These are phyloP conservation scores for Brachyalestes nurse DNA, from an alignment of 2,797 vertebrate genomes.

Conservation along the genomic window DNA sequence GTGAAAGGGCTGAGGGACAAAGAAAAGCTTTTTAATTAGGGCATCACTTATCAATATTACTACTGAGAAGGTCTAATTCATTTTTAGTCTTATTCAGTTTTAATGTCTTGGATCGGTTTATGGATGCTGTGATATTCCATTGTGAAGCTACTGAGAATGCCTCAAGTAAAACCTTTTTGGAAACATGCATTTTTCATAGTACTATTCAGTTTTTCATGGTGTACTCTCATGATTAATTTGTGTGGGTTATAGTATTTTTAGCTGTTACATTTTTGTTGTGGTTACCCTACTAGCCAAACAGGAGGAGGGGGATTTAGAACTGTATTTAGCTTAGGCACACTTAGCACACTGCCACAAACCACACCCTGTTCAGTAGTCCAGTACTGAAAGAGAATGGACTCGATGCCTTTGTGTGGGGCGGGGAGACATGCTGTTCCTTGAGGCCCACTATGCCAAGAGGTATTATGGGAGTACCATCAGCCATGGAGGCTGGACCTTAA, in stretches of 20 bases:
- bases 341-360: background rate
- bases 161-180: background rate
- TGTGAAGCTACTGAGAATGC: background rate
- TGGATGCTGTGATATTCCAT: background rate
- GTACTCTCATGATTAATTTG: background rate
- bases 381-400: constrained; percentile 8
- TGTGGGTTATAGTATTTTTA: background rate
- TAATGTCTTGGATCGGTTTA: background rate
- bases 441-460: constrained; percentile 36
- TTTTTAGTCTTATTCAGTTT: background rate
- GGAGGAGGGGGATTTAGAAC: background rate
- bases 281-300: background rate
- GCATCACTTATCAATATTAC: background rate
- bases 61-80: background rate
- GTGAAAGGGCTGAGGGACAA: constrained; percentile 80
- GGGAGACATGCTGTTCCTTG: constrained; percentile 72
- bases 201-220: background rate
- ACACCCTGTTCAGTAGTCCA: constrained; percentile 9
- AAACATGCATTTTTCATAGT: background rate
- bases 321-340: background rate
- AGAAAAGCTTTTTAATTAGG: constrained; percentile 12
- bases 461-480: constrained; percentile 44
- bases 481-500: constrained; percentile 43
- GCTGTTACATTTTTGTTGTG: background rate
- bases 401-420: constrained; percentile 67